Evolutionary conservation across 2,888 invertebrate genomes (phyloP).

Genomic region (Sinhomidia bicolor): DNA sequence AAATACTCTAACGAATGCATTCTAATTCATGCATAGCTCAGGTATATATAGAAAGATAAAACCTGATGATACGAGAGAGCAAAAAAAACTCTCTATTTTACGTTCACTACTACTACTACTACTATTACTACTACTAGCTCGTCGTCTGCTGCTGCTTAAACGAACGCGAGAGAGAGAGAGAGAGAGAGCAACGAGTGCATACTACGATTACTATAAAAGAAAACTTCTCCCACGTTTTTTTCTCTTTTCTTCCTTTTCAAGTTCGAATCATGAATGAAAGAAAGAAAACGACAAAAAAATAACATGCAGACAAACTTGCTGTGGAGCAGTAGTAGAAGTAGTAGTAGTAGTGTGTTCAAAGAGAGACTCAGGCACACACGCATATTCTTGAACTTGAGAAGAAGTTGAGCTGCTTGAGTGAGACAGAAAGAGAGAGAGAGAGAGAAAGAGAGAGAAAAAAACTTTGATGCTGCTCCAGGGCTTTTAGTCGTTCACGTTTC

Average conservation of each 20-base stretch:
- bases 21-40: background rate
- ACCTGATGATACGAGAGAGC: background rate
- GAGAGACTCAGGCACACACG: background rate
- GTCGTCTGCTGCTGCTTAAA: background rate
- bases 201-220: background rate
- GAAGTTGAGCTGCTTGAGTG: background rate
- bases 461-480: constrained; percentile 51
- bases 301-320: background rate
- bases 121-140: background rate
- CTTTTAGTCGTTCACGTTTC: constrained; percentile 3
- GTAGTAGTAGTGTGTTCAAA: too few relatives aligned
- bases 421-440: too few relatives aligned
- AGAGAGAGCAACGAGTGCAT: background rate
- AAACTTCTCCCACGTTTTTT: background rate
- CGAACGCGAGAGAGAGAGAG: background rate
- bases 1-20: too few relatives aligned
- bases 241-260: constrained; percentile 38
- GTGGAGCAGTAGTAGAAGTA: too few relatives aligned
- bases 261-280: constrained; percentile 62
- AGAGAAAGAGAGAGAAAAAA: too few relatives aligned
- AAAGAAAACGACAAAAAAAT: constrained; percentile 27
- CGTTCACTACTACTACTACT: too few relatives aligned
- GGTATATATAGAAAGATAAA: background rate
- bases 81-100: too few relatives aligned
- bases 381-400: background rate